phyloP scores from a whole-genome alignment of 2,888 invertebrate species.

The Stramonita haemastoma region DNA sequence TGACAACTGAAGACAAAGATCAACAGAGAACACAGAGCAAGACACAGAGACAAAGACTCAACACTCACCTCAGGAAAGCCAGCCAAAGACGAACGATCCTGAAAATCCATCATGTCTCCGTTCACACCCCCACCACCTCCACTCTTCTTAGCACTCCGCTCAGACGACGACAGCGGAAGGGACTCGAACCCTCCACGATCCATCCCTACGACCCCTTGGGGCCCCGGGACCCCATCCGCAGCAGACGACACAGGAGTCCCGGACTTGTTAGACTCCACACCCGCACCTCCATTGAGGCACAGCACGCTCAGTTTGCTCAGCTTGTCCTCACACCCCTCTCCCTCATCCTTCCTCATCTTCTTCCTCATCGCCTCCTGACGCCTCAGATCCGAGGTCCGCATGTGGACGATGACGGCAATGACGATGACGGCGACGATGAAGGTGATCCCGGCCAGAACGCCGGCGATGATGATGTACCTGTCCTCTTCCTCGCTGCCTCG shows the following conservation, averaged over 20 bases:
- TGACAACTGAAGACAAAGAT: too few species aligned
- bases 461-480: constrained; percentile 49
- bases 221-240: neutral
- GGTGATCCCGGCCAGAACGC: constrained; percentile 50
- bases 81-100: neutral
- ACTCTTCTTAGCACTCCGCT: neutral
- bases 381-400: constrained; percentile 43
- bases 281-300: neutral
- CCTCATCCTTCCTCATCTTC: constrained; percentile 20
- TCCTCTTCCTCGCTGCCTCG: constrained; percentile 32
- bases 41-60: neutral
- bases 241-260: neutral
- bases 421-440: constrained; percentile 48
- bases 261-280: neutral
- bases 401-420: constrained; percentile 46
- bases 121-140: neutral
- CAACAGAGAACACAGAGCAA: neutral
- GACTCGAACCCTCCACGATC: constrained; percentile 22
- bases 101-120: neutral
- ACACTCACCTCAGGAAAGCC: neutral
- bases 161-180: neutral
- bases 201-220: neutral
- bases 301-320: neutral
- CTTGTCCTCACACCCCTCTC: neutral
- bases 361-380: neutral